phyloP scores from a whole-genome alignment of 1,140 invertebrate genomes.

The Bombus waltoni region DNA sequence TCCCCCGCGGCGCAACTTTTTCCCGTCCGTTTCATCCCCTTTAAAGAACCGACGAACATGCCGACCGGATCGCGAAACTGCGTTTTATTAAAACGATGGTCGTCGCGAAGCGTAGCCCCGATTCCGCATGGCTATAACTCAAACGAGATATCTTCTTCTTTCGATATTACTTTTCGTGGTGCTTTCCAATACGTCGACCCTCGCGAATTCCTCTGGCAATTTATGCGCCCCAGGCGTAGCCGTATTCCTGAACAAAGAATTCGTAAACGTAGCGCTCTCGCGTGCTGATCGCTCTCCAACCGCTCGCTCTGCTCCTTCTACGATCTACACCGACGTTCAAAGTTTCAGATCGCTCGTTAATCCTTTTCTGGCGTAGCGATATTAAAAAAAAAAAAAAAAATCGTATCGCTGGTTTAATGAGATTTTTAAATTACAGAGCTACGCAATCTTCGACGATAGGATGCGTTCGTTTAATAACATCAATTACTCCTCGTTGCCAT shows the following conservation, averaged over 20 bases:
- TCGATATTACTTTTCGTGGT: slow-evolving; percentile 27
- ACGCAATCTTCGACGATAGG: too few relatives aligned
- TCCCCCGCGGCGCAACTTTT: neutral
- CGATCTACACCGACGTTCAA: neutral
- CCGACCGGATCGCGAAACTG: slow-evolving; percentile 11
- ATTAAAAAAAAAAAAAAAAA: too few relatives aligned
- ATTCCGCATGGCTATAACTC: slow-evolving; percentile 34
- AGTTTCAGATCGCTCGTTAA: neutral
- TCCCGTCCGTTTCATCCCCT: slow-evolving; percentile 29
- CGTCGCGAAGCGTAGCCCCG: neutral
- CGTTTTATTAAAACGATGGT: slow-evolving; percentile 59
- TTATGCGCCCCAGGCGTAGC: neutral
- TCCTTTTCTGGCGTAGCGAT: too few relatives aligned
- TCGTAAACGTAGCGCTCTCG: neutral
- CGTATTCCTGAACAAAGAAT: slow-evolving; percentile 7
- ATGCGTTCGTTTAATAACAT: too few relatives aligned
- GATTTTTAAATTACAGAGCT: too few relatives aligned
- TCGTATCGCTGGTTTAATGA: too few relatives aligned
- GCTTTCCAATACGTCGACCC: slow-evolving; percentile 20
- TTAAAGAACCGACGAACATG: slow-evolving; percentile 27
- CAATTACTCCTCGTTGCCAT: too few relatives aligned
- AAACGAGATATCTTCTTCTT: slow-evolving; percentile 42
- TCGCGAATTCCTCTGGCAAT: neutral
- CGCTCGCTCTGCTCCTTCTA: too few relatives aligned
- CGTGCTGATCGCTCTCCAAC: neutral